Percentiles rank a stretch among this genome's conserved stretches.
Conservation (phyloP, 1,140 invertebrate genomes). For the Drosophila funebris region DNA sequence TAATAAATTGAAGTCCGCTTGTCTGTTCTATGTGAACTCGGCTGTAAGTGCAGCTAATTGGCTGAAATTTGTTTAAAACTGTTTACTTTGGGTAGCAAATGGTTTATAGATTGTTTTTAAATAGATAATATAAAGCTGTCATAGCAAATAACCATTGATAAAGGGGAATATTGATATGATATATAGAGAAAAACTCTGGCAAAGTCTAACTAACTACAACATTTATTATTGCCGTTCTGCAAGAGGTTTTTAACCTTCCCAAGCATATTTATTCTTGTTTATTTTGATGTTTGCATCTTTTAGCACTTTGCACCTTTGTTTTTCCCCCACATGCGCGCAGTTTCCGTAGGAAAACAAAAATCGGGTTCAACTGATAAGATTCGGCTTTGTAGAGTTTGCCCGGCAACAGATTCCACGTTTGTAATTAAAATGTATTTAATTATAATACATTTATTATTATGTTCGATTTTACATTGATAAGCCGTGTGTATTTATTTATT, state of each 20-base stretch:
- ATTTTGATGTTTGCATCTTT: conserved; percentile 25
- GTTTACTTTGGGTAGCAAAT: no score
- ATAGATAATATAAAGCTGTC: no score
- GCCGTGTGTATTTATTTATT: conserved; percentile 36
- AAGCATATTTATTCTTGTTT: conserved; percentile 8
- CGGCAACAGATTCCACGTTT: conserved; percentile 22
- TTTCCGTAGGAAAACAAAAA: conserved; percentile 9
- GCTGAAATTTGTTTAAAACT: background rate
- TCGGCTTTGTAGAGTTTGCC: background rate
- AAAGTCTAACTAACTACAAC: no score
- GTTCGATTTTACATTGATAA: conserved; percentile 49
- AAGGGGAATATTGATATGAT: no score
- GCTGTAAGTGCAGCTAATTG: background rate
- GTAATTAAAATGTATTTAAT: conserved; percentile 44
- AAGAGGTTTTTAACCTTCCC: background rate
- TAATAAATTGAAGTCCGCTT: background rate
- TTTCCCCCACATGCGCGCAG: background rate
- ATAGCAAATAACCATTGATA: no score
- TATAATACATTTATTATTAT: background rate
- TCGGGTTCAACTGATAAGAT: conserved; percentile 23
- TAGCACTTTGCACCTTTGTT: conserved; percentile 21
- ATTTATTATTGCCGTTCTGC: no score
- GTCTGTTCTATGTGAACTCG: background rate
- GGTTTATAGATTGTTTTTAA: no score
- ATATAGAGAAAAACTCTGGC: no score